Base-by-base conservation (phyloP, 2,113 vertebrate species). In the Colossoma macropomum region DNA sequence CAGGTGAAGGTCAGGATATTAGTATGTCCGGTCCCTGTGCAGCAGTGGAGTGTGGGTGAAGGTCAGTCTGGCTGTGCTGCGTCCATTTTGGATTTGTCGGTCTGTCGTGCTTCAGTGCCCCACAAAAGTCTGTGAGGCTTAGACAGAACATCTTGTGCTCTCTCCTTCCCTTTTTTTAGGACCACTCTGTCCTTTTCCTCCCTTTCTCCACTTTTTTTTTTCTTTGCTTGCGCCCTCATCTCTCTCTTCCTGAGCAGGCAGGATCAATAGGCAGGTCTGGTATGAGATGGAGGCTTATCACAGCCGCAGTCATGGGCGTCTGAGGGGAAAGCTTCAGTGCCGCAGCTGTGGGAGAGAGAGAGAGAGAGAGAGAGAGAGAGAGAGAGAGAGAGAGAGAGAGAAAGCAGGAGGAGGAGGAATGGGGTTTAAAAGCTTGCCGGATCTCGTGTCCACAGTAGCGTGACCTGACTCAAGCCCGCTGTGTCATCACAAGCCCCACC, bases 231-330 rank as follows among this genome's bases (percentile, higher is more conserved):
- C 28, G 25, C 27, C 41, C 73, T 50, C 73, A 41, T 70, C 65
- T 84, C 56, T 88, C 79, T 87, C 84, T 87, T 85, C 86, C 76
- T 80, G 82, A 90, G 87, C 66, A 78, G 79, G 50, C 85, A 45
- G 80, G 86, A 92, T 93, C 92, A 84, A 90, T 92, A 91, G 76
- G 68, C 87, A 86, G 81, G 81, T 77, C 86, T 89, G 81, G 82
- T 90, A 86, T 89, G 86, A 89, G 86, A 89, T 88, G 88, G 85
- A 89, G 85, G 81, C 87, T 89, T 88, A 90, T 92, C 92, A 89
- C 86, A 82, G 83, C 86, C 85, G 84, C 87, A 88, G 81, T 86
- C 84, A 85, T 77, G 86, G 85, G 81, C 88, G 82, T 90, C 84
- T 85, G 86, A 84, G 79, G 87, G 82, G 73, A 82, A 88, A 89